Evolutionary conservation across 2,113 vertebrate species (phyloP).

Genomic region (Mesitornis unicolor): DNA sequence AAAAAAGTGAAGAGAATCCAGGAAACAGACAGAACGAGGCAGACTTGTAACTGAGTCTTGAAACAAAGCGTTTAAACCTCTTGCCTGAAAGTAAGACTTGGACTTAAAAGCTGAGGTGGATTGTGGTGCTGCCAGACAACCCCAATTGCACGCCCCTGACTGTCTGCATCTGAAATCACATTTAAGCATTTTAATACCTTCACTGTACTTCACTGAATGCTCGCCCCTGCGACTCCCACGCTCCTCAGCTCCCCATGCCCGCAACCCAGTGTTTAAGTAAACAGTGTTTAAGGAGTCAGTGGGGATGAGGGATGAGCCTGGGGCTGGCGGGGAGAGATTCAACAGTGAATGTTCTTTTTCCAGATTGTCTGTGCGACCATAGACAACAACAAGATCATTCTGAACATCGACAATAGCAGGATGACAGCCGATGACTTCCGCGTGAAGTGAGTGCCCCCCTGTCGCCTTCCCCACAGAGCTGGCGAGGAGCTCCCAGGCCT

Average conservation of each 20-base stretch:
- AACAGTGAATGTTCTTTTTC: not conserved
- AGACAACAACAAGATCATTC: constrained; percentile 64
- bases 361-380: constrained; percentile 69
- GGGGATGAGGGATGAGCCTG: too few relatives aligned
- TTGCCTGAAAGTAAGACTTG: not conserved
- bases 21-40: not conserved
- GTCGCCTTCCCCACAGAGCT: not conserved
- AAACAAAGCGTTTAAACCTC: not conserved
- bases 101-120: not conserved
- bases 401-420: constrained; percentile 77
- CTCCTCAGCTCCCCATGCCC: not conserved
- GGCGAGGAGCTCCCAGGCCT: not conserved
- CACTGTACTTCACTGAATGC: not conserved
- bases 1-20: not conserved
- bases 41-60: not conserved
- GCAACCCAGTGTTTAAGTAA: accelerated
- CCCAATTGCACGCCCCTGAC: not conserved
- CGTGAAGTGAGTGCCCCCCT: constrained; percentile 76
- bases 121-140: not conserved
- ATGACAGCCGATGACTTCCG: constrained; percentile 80
- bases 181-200: not conserved
- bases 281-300: too few relatives aligned
- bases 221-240: not conserved
- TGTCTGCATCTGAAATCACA: not conserved
- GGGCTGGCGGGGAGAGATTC: not conserved